Base-by-base conservation (phyloP, 2,113 vertebrate genomes). In the Embiotoca jacksoni region DNA sequence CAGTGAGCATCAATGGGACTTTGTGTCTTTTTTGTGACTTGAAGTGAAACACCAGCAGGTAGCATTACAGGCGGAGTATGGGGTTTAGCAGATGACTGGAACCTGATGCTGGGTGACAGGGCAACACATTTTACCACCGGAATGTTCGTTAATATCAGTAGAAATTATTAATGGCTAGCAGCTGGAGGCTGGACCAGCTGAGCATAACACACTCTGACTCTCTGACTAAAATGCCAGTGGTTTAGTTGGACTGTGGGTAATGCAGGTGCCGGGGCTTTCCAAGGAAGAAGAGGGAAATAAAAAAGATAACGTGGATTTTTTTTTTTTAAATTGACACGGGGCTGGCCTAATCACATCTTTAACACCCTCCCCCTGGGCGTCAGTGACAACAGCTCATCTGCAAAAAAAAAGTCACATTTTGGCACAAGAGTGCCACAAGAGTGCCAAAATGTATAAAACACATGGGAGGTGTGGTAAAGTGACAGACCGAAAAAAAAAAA, bases 11-110 rank as follows among this genome's bases (percentile, higher is more conserved):
- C 69, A 81, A 41, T 72, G 84, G 57, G 62, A 75, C 59, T 80
- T 35, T 58, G 39, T 70, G 76, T 66, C 32, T 58, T 61, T 74
- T 60, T 68, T 16, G 16, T 74, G 60, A 72, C 54, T 74, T 72
- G 33, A 79, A 77, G 65, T 52, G 32, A 85, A 81, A 80, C 73
- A 77, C 33, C 58, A 80, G 80, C 60, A 77, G 52, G 76, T 56
- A 69, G 39, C 36, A 67, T 52, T 33, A 52, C 54, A 78, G 16
- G 36, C 3, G 63, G 14, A 54, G 59, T 16, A 36, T 23, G 35
- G 11, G 35, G 33, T 53, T 50, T 78, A 11, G 52, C 16, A 72
- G 23, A 47, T 83, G 44, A 81, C 73, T 71, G 57, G 53, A 66
- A 37, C 41, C 33, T 55, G 32, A 16, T 36, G 35, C 59, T 65